Evolutionary conservation across 2,888 invertebrate genomes (phyloP), one percentile per base, ranked within the genome.

Genomic region (Agelastica alni): DNA sequence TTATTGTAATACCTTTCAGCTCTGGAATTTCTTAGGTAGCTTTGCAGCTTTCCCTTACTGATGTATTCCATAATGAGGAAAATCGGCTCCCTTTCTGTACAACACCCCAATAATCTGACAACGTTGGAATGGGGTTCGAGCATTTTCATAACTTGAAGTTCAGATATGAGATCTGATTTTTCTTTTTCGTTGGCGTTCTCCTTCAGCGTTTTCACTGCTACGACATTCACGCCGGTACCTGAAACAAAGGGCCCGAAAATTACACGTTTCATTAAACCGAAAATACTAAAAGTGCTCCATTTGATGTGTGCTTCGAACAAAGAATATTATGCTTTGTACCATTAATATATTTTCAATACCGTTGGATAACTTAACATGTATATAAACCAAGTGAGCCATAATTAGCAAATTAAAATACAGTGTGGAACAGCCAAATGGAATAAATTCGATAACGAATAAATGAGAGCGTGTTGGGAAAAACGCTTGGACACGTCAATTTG

Each of bases 141-240:
- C 72, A 87, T 88, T 78, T 95, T 95, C 94, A 96, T 94, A 20
- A 96, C 93, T 66, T 89, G 83, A 20, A 96, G 77, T 72, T 96
- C 96, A 43, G 91, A 91, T 1, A 91, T 75, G n/a, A 96, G 80
- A 75, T 96, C 96, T 26, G 86, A 81, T 62, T 89, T 86, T 72
- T 95, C 95, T 49, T 90, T 85, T 71, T 93, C 93, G 1, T 89
- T 88, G 0, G 94, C 93, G 68, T 91, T 92, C 74, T 93, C 94
- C 78, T 94, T 94, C n/a, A 94, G 79, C 0, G 95, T 96, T 78
- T 96, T 96, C 30, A 96, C 95, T 9, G 96, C 96, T 0, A 96
- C 95, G 1, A 90, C 88, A 26, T 86, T 84, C 32, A 88, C 82
- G 1, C 89, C 89, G 31, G 56, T 54, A 69, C 85, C 87, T 85